Base-by-base conservation (phyloP, 2,888 invertebrate species). In the Capitulum mitella region DNA sequence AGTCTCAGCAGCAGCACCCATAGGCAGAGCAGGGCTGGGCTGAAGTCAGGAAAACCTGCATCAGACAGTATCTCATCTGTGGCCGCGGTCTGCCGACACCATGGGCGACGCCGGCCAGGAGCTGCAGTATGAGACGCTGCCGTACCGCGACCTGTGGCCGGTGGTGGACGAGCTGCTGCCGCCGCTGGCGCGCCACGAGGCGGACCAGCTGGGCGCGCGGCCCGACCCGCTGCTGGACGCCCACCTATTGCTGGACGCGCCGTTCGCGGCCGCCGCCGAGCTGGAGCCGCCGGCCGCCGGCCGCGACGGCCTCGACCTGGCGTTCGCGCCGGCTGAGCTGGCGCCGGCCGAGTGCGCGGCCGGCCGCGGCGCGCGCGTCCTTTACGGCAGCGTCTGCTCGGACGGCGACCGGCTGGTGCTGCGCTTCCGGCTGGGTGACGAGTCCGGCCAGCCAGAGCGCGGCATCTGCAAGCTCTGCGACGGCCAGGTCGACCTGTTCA, bases 161-260 rank as follows among this genome's bases (percentile, higher is more conserved):
- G 64, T 2, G 16, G 64, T 64, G 64, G 64, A 64, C 32, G 64
- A 64, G 64, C 64, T 64, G 64, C 64, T 64, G 64, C 64, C 64
- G 16, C 64, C 64, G 64, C 64, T 64, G 94, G 12, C 64, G 81
- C 97, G 97, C 86, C 91, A 94, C 0, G 91, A 94, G 0, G 94
- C 95, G 0, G 86, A 97, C 79, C 86, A 97, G 78, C 92, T 95
- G 84, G 91, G 93, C 80, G 90, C 95, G 6, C 87, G 97, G 51
- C 90, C 94, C 84, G 91, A 91, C 74, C 89, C 96, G 81, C 91
- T 94, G 82, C 97, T 98, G 87, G 97, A 97, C 3, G 95, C 95
- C 34, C 87, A 86, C 80, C 83, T 86, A 70, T 84, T 85, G 74
- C 43, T 92, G 90, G 77, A 89, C 82, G 87, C 86, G 78, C 82